Evolutionary conservation across 2,113 vertebrate genomes (phyloP).

Genomic region (Zosterops hypoxanthus): DNA sequence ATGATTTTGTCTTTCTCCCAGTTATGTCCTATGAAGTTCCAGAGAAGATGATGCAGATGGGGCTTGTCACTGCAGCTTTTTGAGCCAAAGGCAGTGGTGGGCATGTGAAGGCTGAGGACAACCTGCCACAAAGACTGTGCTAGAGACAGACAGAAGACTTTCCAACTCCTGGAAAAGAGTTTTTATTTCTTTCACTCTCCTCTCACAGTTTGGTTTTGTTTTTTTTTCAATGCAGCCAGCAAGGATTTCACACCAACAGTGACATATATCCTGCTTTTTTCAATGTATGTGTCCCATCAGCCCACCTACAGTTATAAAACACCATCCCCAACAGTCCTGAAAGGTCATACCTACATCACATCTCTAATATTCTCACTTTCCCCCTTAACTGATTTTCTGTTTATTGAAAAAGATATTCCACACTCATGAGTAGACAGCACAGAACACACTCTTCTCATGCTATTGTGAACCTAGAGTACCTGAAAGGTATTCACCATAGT

Average conservation of each 20-base stretch:
- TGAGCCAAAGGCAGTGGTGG: not conserved
- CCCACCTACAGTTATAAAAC: not conserved
- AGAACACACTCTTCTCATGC: not conserved
- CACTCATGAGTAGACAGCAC: not conserved
- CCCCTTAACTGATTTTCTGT: not conserved
- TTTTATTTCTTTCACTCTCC: not conserved
- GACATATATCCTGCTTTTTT: not conserved
- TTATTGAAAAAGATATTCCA: not conserved
- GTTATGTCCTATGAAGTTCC: not conserved
- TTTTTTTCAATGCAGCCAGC: not conserved
- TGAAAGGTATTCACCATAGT: not conserved
- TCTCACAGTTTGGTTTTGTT: not conserved
- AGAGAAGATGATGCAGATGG: not conserved
- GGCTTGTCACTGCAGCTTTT: not conserved
- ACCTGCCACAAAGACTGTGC: not conserved
- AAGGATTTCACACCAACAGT: not conserved
- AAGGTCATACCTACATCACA: not conserved
- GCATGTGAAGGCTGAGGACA: not conserved
- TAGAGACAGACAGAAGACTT: not conserved
- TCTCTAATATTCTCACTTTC: not conserved
- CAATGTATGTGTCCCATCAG: not conserved
- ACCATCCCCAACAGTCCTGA: not conserved
- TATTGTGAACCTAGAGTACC: not conserved
- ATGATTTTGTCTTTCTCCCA: not conserved
- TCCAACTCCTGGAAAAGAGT: fast-evolving